Conservation (phyloP, 2,888 invertebrate genomes). For the Gari tellinella region DNA sequence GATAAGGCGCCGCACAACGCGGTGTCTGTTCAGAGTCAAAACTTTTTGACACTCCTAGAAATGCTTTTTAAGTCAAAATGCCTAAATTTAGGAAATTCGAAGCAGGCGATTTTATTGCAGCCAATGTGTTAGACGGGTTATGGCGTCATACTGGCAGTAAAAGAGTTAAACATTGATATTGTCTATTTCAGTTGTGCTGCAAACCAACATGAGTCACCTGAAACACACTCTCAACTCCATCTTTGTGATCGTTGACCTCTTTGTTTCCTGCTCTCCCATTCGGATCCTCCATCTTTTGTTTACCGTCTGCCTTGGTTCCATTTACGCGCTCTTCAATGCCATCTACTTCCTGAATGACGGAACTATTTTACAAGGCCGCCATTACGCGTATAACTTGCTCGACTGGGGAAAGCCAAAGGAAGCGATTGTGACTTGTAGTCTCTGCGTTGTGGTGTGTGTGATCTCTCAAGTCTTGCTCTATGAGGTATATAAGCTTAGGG, state of each 20-base stretch:
- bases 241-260: constrained; percentile 76
- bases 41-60: no score
- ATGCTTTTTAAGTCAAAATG: no score
- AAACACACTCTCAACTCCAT: constrained; percentile 79
- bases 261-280: constrained; percentile 76
- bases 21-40: no score
- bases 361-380: constrained; percentile 73
- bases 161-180: no score
- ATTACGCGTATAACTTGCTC: constrained; percentile 79
- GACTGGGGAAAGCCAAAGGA: constrained; percentile 79
- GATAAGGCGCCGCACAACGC: no score
- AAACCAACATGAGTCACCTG: constrained; percentile 72
- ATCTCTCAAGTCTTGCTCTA: constrained; percentile 72
- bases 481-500: constrained; percentile 66
- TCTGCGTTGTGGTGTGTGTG: constrained; percentile 73
- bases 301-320: constrained; percentile 75
- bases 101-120: no score
- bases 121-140: no score
- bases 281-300: constrained; percentile 79
- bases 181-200: constrained; percentile 69
- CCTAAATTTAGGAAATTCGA: no score
- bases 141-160: no score
- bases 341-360: constrained; percentile 80
- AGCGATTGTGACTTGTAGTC: constrained; percentile 77
- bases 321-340: constrained; percentile 80